Conservation (phyloP, 2,797 vertebrate species). For the Hoplostethus mediterraneus region DNA sequence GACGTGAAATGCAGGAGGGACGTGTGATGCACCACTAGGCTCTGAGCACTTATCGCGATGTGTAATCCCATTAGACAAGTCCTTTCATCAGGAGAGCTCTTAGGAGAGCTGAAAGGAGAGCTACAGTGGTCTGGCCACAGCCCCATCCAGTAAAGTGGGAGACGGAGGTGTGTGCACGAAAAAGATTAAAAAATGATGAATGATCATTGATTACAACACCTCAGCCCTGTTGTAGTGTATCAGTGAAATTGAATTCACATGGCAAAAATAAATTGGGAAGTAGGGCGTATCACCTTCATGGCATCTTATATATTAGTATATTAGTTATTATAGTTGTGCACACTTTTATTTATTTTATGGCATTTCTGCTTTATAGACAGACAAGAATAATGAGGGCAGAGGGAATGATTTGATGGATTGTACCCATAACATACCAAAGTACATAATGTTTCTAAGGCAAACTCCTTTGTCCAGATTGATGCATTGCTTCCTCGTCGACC, state of each 20-base stretch:
- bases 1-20: slow-evolving; percentile 65
- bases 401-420: slow-evolving; percentile 21
- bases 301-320: background rate
- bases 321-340: background rate
- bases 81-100: slow-evolving; percentile 78
- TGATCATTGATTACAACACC: slow-evolving; percentile 36
- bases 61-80: slow-evolving; percentile 80
- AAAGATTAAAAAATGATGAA: slow-evolving; percentile 50
- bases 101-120: slow-evolving; percentile 57
- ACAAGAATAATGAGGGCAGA: background rate
- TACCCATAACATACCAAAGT: background rate
- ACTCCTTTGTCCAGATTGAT: slow-evolving; percentile 1
- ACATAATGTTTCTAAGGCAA: background rate
- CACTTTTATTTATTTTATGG: too few relatives aligned
- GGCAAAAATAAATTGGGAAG: background rate
- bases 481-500: slow-evolving; percentile 9
- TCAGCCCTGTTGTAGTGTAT: slow-evolving; percentile 13
- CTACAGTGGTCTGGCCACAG: slow-evolving; percentile 36
- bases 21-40: slow-evolving; percentile 66
- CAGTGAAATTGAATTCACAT: background rate
- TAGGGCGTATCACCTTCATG: background rate
- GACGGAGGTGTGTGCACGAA: slow-evolving; percentile 16
- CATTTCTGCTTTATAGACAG: too few relatives aligned
- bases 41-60: slow-evolving; percentile 74
- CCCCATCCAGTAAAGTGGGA: slow-evolving; percentile 47